Conservation (phyloP, 2,888 invertebrate genomes). For the Meganola albula region DNA sequence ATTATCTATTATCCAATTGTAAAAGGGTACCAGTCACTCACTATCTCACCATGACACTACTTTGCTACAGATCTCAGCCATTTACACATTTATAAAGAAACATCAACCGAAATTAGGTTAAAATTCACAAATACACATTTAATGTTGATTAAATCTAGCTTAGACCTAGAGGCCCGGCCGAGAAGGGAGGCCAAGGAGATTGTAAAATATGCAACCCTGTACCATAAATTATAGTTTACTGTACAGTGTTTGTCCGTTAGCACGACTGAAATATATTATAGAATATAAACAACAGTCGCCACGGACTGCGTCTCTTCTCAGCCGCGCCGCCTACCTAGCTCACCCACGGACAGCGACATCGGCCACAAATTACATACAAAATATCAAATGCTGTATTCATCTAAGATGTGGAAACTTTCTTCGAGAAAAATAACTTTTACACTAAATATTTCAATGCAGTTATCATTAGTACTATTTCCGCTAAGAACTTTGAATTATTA, state of each 20-base stretch:
- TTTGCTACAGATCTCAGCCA: constrained; percentile 69
- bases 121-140: constrained; percentile 78
- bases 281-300: constrained; percentile 30
- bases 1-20: constrained; percentile 76
- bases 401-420: constrained; percentile 36
- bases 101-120: constrained; percentile 71
- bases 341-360: constrained; percentile 63
- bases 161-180: constrained; percentile 49
- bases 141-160: constrained; percentile 72
- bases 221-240: constrained; percentile 21
- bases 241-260: constrained; percentile 25
- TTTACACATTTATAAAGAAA: constrained; percentile 74
- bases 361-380: constrained; percentile 52
- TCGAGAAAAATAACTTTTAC: constrained; percentile 28
- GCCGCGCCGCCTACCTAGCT: constrained; percentile 43
- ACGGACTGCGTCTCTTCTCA: constrained; percentile 36
- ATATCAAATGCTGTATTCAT: constrained; percentile 56
- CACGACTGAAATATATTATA: constrained; percentile 28
- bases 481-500: too few relatives aligned
- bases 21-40: constrained; percentile 74
- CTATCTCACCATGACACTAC: constrained; percentile 72
- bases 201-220: constrained; percentile 18
- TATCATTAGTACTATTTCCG: too few relatives aligned
- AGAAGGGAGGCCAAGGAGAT: constrained; percentile 37
- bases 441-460: constrained; percentile 23